phyloP scores from a whole-genome alignment of 2,888 invertebrate species.

The Stratiomys singularior region DNA sequence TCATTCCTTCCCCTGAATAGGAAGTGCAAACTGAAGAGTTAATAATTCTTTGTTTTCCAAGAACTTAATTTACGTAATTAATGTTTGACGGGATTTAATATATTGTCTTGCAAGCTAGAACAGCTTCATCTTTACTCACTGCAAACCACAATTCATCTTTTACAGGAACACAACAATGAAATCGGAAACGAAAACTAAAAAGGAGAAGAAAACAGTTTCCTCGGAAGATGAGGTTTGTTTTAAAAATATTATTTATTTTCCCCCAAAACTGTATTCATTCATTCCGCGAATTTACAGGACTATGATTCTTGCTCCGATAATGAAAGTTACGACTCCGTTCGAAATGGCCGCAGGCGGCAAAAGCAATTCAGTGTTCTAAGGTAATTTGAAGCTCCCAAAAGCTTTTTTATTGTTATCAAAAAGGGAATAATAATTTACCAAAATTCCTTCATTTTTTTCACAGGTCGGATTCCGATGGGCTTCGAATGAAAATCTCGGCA shows the following conservation, averaged over 20 bases:
- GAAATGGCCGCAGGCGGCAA: constrained; percentile 43
- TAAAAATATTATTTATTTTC: neutral
- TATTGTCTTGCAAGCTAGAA: neutral
- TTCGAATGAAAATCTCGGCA: constrained; percentile 65
- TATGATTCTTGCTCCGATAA: constrained; percentile 47
- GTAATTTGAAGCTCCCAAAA: constrained; percentile 44
- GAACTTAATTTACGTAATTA: too few species aligned
- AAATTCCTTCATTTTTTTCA: neutral
- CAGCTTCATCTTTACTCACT: neutral
- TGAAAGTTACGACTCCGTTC: constrained; percentile 32
- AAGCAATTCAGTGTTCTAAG: constrained; percentile 54
- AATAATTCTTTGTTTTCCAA: too few species aligned
- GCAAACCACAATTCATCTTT: neutral
- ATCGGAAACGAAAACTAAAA: constrained; percentile 33
- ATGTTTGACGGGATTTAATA: too few species aligned
- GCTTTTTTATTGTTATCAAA: too few species aligned
- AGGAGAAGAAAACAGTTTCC: constrained; percentile 23
- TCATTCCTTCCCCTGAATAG: too few species aligned
- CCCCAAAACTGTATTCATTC: neutral
- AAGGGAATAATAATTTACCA: neutral
- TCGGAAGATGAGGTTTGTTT: constrained; percentile 43
- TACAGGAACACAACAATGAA: constrained; percentile 28
- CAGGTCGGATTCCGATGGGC: constrained; percentile 63
- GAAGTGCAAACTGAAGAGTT: too few species aligned
- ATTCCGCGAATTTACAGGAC: neutral